A percentile compares a stretch with the other conserved stretches of the same genome.
phyloP scores from a whole-genome alignment of 2,113 vertebrate species.

The Scalopus aquaticus region DNA sequence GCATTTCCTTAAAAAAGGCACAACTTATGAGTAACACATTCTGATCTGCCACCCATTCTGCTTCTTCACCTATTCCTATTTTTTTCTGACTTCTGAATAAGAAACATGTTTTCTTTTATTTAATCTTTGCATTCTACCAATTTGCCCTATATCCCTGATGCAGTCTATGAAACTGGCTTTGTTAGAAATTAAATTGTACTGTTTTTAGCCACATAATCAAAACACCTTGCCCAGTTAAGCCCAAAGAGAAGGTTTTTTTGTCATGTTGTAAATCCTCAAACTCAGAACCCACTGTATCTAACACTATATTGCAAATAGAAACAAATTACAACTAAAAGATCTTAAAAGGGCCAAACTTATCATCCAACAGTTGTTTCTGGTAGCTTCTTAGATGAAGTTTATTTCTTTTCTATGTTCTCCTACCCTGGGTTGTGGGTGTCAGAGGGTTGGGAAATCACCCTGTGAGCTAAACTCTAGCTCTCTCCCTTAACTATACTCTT shows the following conservation, averaged over 20 bases:
- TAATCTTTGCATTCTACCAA: fast-evolving
- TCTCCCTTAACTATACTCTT: neutral
- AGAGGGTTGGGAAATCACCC: slow-evolving; percentile 4
- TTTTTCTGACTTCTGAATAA: neutral
- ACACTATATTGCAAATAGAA: neutral
- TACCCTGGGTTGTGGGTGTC: neutral
- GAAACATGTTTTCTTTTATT: neutral
- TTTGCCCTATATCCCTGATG: neutral
- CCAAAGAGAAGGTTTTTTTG: neutral
- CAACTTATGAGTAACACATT: neutral
- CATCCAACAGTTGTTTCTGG: neutral
- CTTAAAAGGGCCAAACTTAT: neutral
- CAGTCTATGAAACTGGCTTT: neutral
- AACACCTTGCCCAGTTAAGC: neutral
- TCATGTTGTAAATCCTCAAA: neutral
- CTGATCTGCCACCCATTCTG: neutral
- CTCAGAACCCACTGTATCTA: neutral
- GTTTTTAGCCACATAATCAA: neutral
- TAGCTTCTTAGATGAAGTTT: neutral
- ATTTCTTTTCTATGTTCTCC: neutral
- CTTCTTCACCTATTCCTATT: neutral
- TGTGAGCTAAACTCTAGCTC: neutral
- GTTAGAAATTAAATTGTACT: neutral
- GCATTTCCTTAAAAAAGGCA: neutral
- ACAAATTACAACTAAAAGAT: neutral